Conservation (phyloP, 2,888 invertebrate genomes). For the Drosophila subsilvestris region DNA sequence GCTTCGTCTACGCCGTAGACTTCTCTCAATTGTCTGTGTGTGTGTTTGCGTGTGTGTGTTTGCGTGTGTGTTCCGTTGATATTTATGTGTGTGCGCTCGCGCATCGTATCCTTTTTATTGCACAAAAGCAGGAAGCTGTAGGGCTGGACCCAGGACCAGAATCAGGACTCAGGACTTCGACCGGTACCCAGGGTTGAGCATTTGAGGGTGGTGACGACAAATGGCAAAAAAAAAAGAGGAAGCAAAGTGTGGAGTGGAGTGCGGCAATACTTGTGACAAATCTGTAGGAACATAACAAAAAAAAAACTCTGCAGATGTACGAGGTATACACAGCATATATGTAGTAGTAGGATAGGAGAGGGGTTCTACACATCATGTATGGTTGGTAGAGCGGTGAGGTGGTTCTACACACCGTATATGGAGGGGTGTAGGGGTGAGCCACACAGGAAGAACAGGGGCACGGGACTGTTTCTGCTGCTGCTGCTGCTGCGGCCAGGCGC, state of each 20-base stretch:
- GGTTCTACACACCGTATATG: slow-evolving; percentile 22
- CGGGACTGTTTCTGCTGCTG: slow-evolving; percentile 1
- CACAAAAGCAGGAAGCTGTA: slow-evolving; percentile 34
- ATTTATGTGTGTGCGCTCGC: slow-evolving; percentile 73
- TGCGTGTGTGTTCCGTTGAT: slow-evolving; percentile 22
- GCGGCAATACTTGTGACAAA: slow-evolving; percentile 74
- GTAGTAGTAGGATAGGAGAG: slow-evolving; percentile 12
- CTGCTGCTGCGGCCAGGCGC: slow-evolving; percentile 36
- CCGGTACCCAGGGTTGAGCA: slow-evolving; percentile 1
- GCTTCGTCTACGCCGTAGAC: slow-evolving; percentile 9
- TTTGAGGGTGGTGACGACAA: slow-evolving; percentile 58
- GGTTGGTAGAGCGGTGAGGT: background rate
- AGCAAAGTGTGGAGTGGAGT: slow-evolving; percentile 52
- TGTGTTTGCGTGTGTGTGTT: slow-evolving; percentile 26
- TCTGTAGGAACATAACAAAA: slow-evolving; percentile 46
- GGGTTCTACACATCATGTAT: slow-evolving; percentile 19
- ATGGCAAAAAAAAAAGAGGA: slow-evolving; percentile 46
- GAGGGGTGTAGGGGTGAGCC: background rate
- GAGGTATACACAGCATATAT: slow-evolving; percentile 43
- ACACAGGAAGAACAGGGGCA: slow-evolving; percentile 23
- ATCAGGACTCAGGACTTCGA: background rate
- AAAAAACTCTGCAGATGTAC: slow-evolving; percentile 31
- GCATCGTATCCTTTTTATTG: slow-evolving; percentile 69
- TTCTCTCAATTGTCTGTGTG: slow-evolving; percentile 12
- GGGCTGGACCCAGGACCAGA: background rate